Conservation (phyloP, 2,888 invertebrate species). For the Vannuccia rotundouncinata region DNA sequence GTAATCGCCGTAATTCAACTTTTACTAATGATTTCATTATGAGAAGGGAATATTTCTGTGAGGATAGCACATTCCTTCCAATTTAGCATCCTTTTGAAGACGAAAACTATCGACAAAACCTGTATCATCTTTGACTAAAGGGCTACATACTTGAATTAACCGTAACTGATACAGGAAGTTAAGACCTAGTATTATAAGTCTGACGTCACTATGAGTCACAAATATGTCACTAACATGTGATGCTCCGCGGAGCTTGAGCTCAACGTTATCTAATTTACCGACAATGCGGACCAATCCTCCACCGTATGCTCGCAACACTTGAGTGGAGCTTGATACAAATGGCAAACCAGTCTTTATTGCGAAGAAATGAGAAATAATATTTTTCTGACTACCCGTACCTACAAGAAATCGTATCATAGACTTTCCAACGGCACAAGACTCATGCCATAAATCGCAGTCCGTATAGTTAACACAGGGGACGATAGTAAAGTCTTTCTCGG, state of each 20-base stretch:
- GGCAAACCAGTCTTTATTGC: not conserved
- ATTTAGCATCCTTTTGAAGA: slow-evolving; percentile 2
- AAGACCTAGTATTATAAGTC: slow-evolving; percentile 5
- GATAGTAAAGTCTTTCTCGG: not conserved
- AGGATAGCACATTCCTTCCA: slow-evolving; percentile 32
- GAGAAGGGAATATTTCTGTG: slow-evolving; percentile 29
- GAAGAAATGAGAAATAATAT: not conserved
- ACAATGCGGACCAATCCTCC: not conserved
- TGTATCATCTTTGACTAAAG: not conserved
- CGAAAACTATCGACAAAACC: slow-evolving; percentile 28
- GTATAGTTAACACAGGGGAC: not conserved
- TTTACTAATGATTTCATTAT: slow-evolving; percentile 21
- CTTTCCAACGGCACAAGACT: slow-evolving; percentile 14
- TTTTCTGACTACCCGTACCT: not conserved
- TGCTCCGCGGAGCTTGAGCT: slow-evolving; percentile 8
- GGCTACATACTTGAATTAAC: not conserved
- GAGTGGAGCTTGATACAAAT: not conserved
- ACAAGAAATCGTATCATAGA: not conserved
- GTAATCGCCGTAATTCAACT: slow-evolving; percentile 5
- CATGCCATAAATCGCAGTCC: slow-evolving; percentile 27
- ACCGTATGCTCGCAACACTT: not conserved
- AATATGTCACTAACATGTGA: slow-evolving; percentile 11
- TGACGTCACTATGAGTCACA: not conserved
- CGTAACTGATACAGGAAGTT: not conserved
- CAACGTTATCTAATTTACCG: not conserved